These are phyloP conservation scores for Trachelus tabidus DNA, from an alignment of 2,888 invertebrate genomes.

Conservation along the genomic window DNA sequence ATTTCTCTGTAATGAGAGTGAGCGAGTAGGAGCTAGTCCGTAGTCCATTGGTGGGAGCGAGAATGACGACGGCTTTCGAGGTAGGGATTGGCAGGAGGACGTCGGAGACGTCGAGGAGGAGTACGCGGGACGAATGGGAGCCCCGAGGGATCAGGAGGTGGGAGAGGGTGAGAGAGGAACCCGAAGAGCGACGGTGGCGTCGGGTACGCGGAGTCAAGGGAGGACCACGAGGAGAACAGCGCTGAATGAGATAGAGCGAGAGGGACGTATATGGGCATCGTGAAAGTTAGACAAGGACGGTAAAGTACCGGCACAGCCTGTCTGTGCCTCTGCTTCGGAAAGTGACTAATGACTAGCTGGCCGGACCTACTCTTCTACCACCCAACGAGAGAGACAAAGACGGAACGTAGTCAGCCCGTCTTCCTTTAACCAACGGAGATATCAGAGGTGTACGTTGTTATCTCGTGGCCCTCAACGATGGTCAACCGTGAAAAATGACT, in stretches of 20 bases:
- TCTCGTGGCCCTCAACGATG: conserved; percentile 44
- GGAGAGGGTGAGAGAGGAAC: conserved; percentile 24
- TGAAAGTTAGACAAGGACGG: conserved; percentile 10
- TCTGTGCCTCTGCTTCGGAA: conserved; percentile 66
- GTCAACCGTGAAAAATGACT: conserved; percentile 62
- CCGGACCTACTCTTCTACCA: conserved; percentile 56
- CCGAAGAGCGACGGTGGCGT: conserved; percentile 40
- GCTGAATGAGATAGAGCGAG: conserved; percentile 23
- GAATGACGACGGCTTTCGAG: conserved; percentile 7
- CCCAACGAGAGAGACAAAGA: conserved; percentile 50
- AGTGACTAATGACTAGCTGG: conserved; percentile 66
- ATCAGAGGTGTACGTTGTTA: conserved; percentile 39
- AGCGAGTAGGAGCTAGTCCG: conserved; percentile 30
- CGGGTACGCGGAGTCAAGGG: conserved; percentile 20
- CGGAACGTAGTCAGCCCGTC: conserved; percentile 23
- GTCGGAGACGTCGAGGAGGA: conserved; percentile 37
- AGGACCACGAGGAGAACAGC: conserved; percentile 5
- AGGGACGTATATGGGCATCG: conserved; percentile 7
- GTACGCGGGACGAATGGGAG: conserved; percentile 34
- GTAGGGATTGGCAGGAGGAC: conserved; percentile 11
- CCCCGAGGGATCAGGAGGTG: neutral
- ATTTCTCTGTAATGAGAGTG: conserved; percentile 46
- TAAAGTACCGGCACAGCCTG: conserved; percentile 54
- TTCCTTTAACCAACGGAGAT: conserved; percentile 39
- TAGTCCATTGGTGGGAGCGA: conserved; percentile 9